Percentiles rank a stretch among this genome's conserved stretches.
Conservation (phyloP, 1,140 invertebrate genomes). For the Antheraea mylitta region DNA sequence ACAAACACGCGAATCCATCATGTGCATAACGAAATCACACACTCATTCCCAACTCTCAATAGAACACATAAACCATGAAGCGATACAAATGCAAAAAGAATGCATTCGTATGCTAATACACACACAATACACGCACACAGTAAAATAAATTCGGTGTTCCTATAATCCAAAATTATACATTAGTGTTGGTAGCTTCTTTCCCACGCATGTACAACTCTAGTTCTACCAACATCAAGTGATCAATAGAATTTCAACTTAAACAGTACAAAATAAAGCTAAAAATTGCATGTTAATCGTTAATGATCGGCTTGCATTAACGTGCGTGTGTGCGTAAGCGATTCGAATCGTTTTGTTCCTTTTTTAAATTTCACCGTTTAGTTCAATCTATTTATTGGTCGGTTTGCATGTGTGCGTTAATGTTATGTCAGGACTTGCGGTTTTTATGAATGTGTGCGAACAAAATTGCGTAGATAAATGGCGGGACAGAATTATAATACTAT, state of each 20-base stretch:
- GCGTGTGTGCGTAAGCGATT: slow-evolving; percentile 65
- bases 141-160: slow-evolving; percentile 68
- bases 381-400: slow-evolving; percentile 77
- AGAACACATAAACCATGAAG: slow-evolving; percentile 31
- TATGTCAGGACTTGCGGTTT: slow-evolving; percentile 37
- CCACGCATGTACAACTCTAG: slow-evolving; percentile 67
- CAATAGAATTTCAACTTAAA: slow-evolving; percentile 43
- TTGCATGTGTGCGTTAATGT: slow-evolving; percentile 57
- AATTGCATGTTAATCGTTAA: slow-evolving; percentile 40
- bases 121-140: slow-evolving; percentile 37
- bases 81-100: slow-evolving; percentile 53
- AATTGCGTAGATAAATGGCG: slow-evolving; percentile 77
- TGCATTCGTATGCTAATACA: slow-evolving; percentile 57
- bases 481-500: slow-evolving; percentile 34
- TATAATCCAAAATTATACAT: slow-evolving; percentile 67
- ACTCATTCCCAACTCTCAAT: slow-evolving; percentile 32
- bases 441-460: slow-evolving; percentile 45
- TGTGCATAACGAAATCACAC: slow-evolving; percentile 61
- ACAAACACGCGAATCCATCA: slow-evolving; percentile 73
- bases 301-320: slow-evolving; percentile 71
- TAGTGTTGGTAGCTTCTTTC: slow-evolving; percentile 56
- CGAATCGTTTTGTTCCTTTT: slow-evolving; percentile 76
- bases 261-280: slow-evolving; percentile 17
- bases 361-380: slow-evolving; percentile 79
- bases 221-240: slow-evolving; percentile 40